phyloP scores from a whole-genome alignment of 2,113 vertebrate genomes.

The Xiphias gladius region DNA sequence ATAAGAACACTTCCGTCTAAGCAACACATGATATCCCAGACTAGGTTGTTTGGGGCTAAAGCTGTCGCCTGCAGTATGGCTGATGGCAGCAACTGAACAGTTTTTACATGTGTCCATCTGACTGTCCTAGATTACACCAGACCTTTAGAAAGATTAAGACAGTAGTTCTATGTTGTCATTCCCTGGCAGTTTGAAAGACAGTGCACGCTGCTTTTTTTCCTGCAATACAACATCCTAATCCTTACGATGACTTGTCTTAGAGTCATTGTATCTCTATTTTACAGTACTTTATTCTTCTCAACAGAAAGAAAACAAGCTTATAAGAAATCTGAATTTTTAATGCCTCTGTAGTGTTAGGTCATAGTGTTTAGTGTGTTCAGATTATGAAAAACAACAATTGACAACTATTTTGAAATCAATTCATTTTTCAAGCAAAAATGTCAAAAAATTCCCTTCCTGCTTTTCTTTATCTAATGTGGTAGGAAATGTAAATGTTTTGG shows the following conservation, averaged over 20 bases:
- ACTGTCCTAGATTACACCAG: slow-evolving; percentile 45
- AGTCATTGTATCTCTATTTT: slow-evolving; percentile 3
- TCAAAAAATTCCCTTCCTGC: neutral
- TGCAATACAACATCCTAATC: neutral
- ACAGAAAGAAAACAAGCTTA: neutral
- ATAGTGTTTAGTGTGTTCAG: neutral
- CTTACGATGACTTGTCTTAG: neutral
- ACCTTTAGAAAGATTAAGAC: slow-evolving; percentile 42
- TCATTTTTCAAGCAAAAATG: neutral
- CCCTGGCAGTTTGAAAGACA: slow-evolving; percentile 19
- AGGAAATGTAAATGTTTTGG: neutral
- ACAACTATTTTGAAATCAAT: neutral
- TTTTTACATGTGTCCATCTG: slow-evolving; percentile 45
- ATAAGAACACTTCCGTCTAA: slow-evolving; percentile 52
- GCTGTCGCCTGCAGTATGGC: slow-evolving; percentile 43
- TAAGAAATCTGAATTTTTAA: neutral
- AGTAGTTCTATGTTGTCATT: slow-evolving; percentile 39
- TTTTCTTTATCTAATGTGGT: slow-evolving; percentile 5
- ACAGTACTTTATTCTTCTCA: neutral
- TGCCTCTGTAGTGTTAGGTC: neutral
- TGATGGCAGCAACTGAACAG: slow-evolving; percentile 38
- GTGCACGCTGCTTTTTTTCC: neutral
- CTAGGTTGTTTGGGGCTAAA: slow-evolving; percentile 6
- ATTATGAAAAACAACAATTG: neutral
- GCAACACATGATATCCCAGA: slow-evolving; percentile 54